These are phyloP conservation scores for Sminthopsis crassicaudata DNA, from an alignment of 2,113 vertebrate species.

Conservation along the genomic window DNA sequence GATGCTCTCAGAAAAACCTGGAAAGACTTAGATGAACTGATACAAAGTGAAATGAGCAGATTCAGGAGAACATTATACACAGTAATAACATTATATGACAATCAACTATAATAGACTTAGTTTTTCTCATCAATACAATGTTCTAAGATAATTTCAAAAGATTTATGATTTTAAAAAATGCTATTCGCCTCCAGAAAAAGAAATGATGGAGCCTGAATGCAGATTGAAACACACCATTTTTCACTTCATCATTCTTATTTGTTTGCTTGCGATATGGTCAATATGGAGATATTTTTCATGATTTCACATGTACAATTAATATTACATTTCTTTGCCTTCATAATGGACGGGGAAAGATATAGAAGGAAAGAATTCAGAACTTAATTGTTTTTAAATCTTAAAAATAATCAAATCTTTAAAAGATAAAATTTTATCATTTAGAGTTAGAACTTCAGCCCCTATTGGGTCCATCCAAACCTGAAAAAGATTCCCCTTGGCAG, in stretches of 20 bases:
- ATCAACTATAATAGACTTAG: background rate
- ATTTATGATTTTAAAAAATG: background rate
- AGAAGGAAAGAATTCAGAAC: background rate
- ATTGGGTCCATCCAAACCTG: background rate
- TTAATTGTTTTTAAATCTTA: background rate
- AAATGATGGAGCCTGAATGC: background rate
- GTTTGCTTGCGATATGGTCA: background rate
- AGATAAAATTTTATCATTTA: background rate
- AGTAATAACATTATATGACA: background rate
- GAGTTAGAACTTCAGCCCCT: background rate
- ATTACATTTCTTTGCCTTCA: background rate
- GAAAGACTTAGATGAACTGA: background rate
- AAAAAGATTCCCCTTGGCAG: background rate
- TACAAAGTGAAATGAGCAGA: background rate
- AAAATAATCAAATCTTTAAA: background rate
- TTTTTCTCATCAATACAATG: background rate
- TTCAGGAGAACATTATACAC: background rate
- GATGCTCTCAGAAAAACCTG: background rate
- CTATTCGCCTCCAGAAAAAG: background rate
- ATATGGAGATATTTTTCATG: background rate
- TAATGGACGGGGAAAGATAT: background rate
- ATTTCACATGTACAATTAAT: background rate
- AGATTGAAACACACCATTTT: background rate
- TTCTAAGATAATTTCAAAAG: background rate
- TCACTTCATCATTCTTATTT: background rate